Evolutionary conservation across 2,888 invertebrate genomes (phyloP), one percentile per base, ranked within the genome.

Genomic region (Cheilosia variabilis): DNA sequence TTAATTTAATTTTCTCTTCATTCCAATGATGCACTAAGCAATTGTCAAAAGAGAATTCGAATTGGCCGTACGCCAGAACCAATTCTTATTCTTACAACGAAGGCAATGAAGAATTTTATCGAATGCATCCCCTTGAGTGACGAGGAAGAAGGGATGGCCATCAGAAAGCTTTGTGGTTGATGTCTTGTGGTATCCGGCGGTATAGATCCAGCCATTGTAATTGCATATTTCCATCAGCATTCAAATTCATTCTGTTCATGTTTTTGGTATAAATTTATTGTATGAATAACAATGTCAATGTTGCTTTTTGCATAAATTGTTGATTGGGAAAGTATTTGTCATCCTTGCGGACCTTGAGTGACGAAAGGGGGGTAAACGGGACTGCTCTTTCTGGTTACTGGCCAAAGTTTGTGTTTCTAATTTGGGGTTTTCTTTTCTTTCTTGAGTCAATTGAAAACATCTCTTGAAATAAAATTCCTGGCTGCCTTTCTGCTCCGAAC

Each of bases 31-130:
- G 63, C 71, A 57, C 47, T 34, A 78, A 62, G 57, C 45, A 60
- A 69, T 77, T 60, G 62, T 69, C 63, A 60, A 66, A 79, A 63
- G 69, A 52, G 58, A 80, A 84, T 62, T 80, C 50, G 57, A 43
- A 57, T 68, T 86, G 86, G 86, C 81, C 63, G 27, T 7, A 0
- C 53, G 86, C 86, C 86, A 79, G 34, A 37, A 41, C 1, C 68
- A 72, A 72, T 86, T 86, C 68, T 57, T 81, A 77, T 86, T 86
- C 86, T 86, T 86, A 81, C 81, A 86, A 76, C 77, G 62, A 72
- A 86, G 81, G 76, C 86, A 86, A 81, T 81, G 71, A 68, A 50
- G 72, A 71, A 77, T 68, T 68, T 31, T 72, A 60, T 66, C 75
- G 41, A 80, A 76, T 71, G 76, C 66, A 84, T 71, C 66, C 50